Conservation (phyloP, 2,113 vertebrate species). For the Mirza zaza region DNA sequence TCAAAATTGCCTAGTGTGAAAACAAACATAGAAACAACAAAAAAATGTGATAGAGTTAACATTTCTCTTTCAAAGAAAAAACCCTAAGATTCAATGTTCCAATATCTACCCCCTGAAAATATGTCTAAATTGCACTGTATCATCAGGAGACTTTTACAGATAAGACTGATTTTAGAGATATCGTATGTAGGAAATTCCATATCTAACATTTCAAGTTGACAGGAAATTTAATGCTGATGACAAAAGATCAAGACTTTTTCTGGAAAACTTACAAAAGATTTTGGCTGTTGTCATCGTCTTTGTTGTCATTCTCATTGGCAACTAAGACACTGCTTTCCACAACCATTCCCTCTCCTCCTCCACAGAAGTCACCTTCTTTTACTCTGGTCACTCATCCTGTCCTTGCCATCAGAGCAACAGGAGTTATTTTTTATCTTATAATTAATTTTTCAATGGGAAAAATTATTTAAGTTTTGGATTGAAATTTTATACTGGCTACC, state of each 20-base stretch:
- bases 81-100: not conserved
- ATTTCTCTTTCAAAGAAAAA: not conserved
- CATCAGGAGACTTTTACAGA: not conserved
- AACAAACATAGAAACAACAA: not conserved
- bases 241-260: not conserved
- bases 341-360: not conserved
- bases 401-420: not conserved
- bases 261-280: not conserved
- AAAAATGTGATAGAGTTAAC: not conserved
- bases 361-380: not conserved
- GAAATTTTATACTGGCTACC: not conserved
- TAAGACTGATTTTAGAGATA: not conserved
- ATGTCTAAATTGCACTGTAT: not conserved
- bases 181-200: not conserved
- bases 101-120: not conserved
- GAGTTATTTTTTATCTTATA: not conserved
- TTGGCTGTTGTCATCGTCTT: not conserved
- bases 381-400: not conserved
- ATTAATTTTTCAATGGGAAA: not conserved
- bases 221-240: not conserved
- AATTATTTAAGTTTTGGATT: not conserved
- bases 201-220: not conserved
- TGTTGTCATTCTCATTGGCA: not conserved
- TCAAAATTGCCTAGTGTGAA: not conserved
- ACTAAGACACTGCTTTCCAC: not conserved